These are phyloP conservation scores for Sisor rabdophorus DNA, from an alignment of 2,113 vertebrate genomes.

Conservation along the genomic window DNA sequence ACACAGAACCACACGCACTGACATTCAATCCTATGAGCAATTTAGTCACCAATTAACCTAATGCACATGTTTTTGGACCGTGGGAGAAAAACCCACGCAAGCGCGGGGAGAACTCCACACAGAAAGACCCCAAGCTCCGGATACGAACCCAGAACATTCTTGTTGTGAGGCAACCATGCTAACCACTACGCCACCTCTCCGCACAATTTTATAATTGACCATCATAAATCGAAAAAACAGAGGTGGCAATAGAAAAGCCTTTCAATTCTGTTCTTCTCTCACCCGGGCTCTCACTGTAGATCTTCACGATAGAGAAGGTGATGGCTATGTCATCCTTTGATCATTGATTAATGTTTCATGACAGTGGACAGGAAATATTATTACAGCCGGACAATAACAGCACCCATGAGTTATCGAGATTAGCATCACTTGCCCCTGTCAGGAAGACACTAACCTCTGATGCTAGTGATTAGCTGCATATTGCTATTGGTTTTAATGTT, in stretches of 20 bases:
- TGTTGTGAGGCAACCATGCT: too few species aligned
- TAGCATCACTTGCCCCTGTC: constrained; percentile 73
- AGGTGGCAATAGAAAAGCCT: constrained; percentile 77
- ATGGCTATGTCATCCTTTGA: constrained; percentile 69
- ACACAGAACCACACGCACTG: too few species aligned
- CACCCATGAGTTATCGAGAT: constrained; percentile 77
- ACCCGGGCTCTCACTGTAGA: constrained; percentile 78
- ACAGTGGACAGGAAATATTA: constrained; percentile 68
- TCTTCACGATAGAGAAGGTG: constrained; percentile 83
- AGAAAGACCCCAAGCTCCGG: too few species aligned
- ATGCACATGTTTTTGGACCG: too few species aligned
- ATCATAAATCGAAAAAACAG: constrained; percentile 84
- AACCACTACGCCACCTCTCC: too few species aligned
- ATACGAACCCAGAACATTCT: too few species aligned
- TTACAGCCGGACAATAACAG: constrained; percentile 66
- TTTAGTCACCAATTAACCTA: too few species aligned
- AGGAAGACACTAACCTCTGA: constrained; percentile 79
- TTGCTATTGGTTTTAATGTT: constrained; percentile 68
- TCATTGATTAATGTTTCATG: constrained; percentile 75
- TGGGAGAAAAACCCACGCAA: too few species aligned
- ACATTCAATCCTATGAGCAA: too few species aligned
- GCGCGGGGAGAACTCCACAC: too few species aligned
- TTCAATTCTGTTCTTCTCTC: constrained; percentile 71
- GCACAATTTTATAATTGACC: constrained; percentile 77
- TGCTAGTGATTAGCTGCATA: constrained; percentile 83